Evolutionary conservation across 37 sponge, comb jelly and placozoan genomes (phyloP).

Genomic region (Geodia barretti): DNA sequence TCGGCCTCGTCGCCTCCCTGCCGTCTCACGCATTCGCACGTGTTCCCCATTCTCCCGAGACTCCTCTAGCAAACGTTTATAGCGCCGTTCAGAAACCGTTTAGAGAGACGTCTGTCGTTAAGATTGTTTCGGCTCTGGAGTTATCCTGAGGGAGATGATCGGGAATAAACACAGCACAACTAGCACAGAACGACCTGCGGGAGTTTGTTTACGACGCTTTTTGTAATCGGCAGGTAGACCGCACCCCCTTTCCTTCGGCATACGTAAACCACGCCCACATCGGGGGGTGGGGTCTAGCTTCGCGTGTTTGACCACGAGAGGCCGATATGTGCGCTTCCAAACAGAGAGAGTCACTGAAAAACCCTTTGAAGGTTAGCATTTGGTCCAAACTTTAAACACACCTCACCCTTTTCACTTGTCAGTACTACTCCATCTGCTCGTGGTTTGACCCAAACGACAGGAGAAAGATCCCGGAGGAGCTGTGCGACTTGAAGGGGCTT

Average conservation of each 20-base stretch:
- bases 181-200: too few relatives aligned
- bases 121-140: not conserved
- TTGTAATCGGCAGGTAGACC: too few relatives aligned
- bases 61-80: not conserved
- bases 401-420: not conserved
- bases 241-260: too few relatives aligned
- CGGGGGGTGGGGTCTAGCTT: not conserved
- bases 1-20: constrained; percentile 47
- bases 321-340: not conserved
- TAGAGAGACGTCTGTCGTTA: not conserved
- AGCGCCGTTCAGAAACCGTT: not conserved
- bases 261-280: too few relatives aligned
- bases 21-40: constrained; percentile 38
- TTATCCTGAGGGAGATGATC: not conserved
- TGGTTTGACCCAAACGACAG: not conserved
- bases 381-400: not conserved
- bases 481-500: not conserved
- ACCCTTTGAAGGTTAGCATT: not conserved
- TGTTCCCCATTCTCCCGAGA: constrained; percentile 44
- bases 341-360: not conserved
- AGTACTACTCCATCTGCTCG: not conserved
- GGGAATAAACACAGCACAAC: too few relatives aligned
- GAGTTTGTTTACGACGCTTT: too few relatives aligned
- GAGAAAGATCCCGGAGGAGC: not conserved
- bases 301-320: not conserved